phyloP scores from a whole-genome alignment of 1,140 invertebrate genomes.

The Leptopilina clavipes region DNA sequence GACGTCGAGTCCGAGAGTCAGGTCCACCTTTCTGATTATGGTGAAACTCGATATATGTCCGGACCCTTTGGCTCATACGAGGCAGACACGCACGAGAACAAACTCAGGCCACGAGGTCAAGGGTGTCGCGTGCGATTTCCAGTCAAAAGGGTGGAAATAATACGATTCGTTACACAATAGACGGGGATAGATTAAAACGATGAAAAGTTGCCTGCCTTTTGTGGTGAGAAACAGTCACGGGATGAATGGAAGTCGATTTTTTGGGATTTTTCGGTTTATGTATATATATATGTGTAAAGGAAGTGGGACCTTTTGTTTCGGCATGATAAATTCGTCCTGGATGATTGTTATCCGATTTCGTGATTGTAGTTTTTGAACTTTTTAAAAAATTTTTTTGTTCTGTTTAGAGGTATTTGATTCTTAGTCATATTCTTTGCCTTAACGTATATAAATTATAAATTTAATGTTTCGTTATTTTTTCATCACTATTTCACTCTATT shows the following conservation, averaged over 20 bases:
- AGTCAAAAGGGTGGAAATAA: constrained; percentile 6
- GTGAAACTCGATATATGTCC: no score
- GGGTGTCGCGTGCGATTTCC: constrained; percentile 33
- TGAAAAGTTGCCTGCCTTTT: constrained; percentile 11
- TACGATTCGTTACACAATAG: neutral
- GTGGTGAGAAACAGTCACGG: neutral
- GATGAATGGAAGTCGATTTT: neutral
- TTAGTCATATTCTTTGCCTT: no score
- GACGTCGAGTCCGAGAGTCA: constrained; percentile 33
- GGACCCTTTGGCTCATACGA: neutral
- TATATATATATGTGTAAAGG: neutral
- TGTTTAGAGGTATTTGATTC: no score
- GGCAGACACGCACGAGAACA: neutral
- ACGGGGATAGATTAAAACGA: neutral
- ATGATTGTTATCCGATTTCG: no score
- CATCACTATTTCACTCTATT: no score
- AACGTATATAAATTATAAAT: no score
- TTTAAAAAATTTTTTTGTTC: no score
- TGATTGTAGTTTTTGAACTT: no score
- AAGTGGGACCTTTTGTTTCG: neutral
- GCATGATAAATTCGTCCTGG: no score
- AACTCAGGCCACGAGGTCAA: constrained; percentile 29
- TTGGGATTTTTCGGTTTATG: neutral
- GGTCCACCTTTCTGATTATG: constrained; percentile 29
- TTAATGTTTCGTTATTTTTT: no score